These are phyloP conservation scores for Fulica atra DNA, from an alignment of 2,113 vertebrate genomes.

Conservation along the genomic window DNA sequence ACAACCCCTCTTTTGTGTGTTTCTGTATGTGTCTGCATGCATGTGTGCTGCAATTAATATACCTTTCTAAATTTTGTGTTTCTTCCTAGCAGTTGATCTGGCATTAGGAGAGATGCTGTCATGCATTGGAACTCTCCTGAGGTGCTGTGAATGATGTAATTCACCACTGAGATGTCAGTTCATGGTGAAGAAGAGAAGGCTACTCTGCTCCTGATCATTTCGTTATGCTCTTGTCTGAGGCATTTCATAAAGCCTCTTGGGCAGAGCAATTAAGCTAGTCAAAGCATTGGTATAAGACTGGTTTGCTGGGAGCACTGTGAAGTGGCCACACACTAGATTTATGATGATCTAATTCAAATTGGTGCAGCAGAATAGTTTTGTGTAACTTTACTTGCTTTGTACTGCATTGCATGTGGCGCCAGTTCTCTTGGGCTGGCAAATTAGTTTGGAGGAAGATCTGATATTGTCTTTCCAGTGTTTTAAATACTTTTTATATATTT, in stretches of 20 bases:
- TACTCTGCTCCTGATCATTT: constrained; percentile 3
- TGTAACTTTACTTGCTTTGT: constrained; percentile 1
- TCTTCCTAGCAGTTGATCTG: neutral
- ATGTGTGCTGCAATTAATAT: neutral
- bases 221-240: neutral
- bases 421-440: neutral
- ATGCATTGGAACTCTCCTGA: neutral
- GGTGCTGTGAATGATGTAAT: neutral
- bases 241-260: neutral
- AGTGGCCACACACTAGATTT: neutral
- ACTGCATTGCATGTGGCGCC: neutral
- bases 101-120: neutral
- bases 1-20: neutral
- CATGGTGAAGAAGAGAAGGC: neutral
- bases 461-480: neutral
- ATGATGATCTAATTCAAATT: neutral
- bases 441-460: neutral
- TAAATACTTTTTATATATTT: neutral
- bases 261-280: neutral
- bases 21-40: neutral
- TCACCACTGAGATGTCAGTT: neutral
- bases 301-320: neutral
- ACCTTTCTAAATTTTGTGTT: neutral
- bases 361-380: neutral
- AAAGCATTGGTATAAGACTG: neutral